Evolutionary conservation across 2,113 vertebrate species (phyloP).

Genomic region (Genyomyrus donnyi): DNA sequence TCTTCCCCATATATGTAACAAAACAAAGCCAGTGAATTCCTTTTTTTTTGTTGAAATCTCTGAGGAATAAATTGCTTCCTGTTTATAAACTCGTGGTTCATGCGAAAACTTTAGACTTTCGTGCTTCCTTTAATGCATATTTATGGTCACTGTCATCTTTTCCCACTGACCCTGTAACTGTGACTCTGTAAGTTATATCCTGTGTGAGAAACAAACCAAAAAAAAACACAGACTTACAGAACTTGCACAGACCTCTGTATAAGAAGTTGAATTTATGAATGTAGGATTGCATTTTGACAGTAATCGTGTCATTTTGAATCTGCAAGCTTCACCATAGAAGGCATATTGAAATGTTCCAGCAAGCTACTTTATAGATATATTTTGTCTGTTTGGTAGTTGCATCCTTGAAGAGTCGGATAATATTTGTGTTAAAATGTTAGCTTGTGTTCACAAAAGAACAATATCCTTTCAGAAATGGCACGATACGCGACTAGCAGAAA

Average conservation of each 20-base stretch:
- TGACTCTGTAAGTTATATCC: slow-evolving; percentile 23
- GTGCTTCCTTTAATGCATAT: slow-evolving; percentile 27
- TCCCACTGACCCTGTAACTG: slow-evolving; percentile 22
- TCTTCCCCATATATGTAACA: neutral
- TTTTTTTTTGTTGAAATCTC: slow-evolving; percentile 7
- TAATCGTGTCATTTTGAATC: neutral
- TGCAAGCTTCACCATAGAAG: neutral
- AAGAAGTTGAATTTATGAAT: neutral
- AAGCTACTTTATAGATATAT: neutral
- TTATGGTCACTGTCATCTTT: slow-evolving; percentile 33
- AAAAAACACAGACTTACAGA: neutral
- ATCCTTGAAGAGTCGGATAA: slow-evolving; percentile 3
- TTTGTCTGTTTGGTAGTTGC: neutral
- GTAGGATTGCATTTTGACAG: neutral
- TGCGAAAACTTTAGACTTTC: slow-evolving; percentile 28
- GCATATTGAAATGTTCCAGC: neutral
- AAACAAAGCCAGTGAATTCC: slow-evolving; percentile 6
- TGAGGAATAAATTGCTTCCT: slow-evolving; percentile 27
- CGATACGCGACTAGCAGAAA: slow-evolving; percentile 25
- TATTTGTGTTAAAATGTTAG: slow-evolving; percentile 8
- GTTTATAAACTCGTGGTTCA: slow-evolving; percentile 33
- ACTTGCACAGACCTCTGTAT: neutral
- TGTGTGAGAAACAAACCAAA: slow-evolving; percentile 38
- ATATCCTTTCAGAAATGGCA: neutral
- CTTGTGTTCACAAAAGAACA: neutral